phyloP scores from a whole-genome alignment of 2,797 vertebrate genomes.

The Trachops cirrhosus region DNA sequence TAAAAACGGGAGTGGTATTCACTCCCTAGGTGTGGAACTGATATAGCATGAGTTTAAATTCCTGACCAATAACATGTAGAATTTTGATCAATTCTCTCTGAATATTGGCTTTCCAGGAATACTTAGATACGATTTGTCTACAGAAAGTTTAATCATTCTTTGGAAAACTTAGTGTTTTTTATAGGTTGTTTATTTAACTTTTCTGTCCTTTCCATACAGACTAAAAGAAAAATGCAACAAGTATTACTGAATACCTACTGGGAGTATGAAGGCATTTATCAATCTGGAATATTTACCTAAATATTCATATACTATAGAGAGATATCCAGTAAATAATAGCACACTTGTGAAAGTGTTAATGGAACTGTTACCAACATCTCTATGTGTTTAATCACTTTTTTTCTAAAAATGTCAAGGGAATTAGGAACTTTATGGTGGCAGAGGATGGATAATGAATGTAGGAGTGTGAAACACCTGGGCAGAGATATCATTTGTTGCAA shows the following conservation, averaged over 20 bases:
- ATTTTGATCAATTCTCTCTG: not conserved
- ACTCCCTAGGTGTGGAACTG: not conserved
- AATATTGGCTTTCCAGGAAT: not conserved
- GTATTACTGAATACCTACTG: not conserved
- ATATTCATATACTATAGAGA: not conserved
- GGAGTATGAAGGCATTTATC: not conserved
- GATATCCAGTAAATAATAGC: not conserved
- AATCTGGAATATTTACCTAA: not conserved
- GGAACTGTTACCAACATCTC: not conserved
- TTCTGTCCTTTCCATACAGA: not conserved
- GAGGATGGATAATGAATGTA: not conserved
- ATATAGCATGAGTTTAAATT: conserved; percentile 38
- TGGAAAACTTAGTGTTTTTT: not conserved
- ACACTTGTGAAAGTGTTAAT: not conserved
- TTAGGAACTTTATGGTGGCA: not conserved
- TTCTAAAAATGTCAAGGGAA: not conserved
- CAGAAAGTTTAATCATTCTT: not conserved
- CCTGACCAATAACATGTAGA: not conserved
- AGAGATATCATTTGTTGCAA: not conserved
- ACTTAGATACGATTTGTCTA: not conserved
- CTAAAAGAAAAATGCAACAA: not conserved
- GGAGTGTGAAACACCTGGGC: not conserved
- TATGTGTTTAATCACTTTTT: not conserved
- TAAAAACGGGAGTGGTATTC: conserved; percentile 34
- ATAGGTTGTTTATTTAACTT: not conserved